A percentile compares a stretch with the other conserved stretches of the same genome.
These are phyloP conservation scores for Tetranychus piercei DNA, from an alignment of 2,888 invertebrate genomes.

Conservation along the genomic window DNA sequence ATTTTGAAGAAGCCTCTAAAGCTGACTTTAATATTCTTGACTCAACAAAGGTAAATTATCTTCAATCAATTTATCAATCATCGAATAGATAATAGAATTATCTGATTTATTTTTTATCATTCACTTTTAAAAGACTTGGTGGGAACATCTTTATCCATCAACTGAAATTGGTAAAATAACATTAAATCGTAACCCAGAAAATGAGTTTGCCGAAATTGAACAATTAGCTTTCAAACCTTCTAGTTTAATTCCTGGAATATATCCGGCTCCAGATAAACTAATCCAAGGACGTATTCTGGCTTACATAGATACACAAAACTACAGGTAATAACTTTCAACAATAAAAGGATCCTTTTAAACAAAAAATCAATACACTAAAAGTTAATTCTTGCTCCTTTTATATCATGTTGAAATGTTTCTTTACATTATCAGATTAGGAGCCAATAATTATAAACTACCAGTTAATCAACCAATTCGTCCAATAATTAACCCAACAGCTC, in stretches of 20 bases:
- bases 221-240: slow-evolving; percentile 6
- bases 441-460: slow-evolving; percentile 76
- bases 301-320: not conserved
- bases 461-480: slow-evolving; percentile 68
- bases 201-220: slow-evolving; percentile 4
- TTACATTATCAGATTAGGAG: slow-evolving; percentile 43
- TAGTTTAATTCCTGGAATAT: not conserved
- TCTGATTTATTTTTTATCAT: not conserved
- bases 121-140: not conserved
- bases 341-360: not conserved
- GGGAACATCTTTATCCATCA: not conserved
- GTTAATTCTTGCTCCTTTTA: not conserved
- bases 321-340: not conserved
- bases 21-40: slow-evolving; percentile 78
- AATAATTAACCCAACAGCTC: slow-evolving; percentile 18
- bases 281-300: not conserved
- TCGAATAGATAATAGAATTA: not conserved
- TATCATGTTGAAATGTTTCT: not conserved
- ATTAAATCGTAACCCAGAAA: not conserved
- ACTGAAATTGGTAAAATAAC: not conserved
- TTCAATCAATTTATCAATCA: not conserved
- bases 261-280: not conserved
- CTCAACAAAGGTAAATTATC: slow-evolving; percentile 50
- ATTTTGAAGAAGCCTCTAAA: slow-evolving; percentile 58
- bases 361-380: not conserved